These are phyloP conservation scores for Branchellion lobata DNA, from an alignment of 2,888 invertebrate genomes.

Conservation along the genomic window DNA sequence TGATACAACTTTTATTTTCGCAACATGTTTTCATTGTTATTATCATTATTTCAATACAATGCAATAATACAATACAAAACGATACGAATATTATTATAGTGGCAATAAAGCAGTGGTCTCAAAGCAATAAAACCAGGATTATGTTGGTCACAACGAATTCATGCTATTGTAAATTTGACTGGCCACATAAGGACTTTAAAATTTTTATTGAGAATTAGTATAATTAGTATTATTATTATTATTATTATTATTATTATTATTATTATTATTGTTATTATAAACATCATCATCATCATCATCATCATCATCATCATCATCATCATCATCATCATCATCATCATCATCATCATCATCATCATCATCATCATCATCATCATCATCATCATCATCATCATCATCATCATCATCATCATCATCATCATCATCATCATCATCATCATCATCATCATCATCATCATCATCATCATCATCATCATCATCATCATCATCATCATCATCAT, in stretches of 20 bases:
- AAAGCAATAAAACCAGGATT: no score
- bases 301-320: conserved; percentile 67
- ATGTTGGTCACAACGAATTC: no score
- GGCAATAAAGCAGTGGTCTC: no score
- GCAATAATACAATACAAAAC: no score
- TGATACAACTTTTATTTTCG: no score
- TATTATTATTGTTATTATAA: neutral
- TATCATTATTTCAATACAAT: no score
- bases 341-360: conserved; percentile 37
- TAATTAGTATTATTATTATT: no score
- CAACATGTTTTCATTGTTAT: no score
- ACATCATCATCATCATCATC: no score
- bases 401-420: conserved; percentile 50
- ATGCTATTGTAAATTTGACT: no score
- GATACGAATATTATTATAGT: no score
- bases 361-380: conserved; percentile 59
- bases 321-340: conserved; percentile 33
- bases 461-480: conserved; percentile 34
- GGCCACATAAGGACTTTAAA: no score
- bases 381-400: conserved; percentile 60
- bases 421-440: conserved; percentile 49
- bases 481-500: conserved; percentile 36
- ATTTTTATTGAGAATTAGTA: conserved; percentile 3
- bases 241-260: conserved; percentile 10
- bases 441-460: conserved; percentile 50